A percentile compares a stretch with the other conserved stretches of the same genome.
Evolutionary conservation across 2,113 vertebrate species (phyloP).

Genomic region (Ceyx cyanopectus): DNA sequence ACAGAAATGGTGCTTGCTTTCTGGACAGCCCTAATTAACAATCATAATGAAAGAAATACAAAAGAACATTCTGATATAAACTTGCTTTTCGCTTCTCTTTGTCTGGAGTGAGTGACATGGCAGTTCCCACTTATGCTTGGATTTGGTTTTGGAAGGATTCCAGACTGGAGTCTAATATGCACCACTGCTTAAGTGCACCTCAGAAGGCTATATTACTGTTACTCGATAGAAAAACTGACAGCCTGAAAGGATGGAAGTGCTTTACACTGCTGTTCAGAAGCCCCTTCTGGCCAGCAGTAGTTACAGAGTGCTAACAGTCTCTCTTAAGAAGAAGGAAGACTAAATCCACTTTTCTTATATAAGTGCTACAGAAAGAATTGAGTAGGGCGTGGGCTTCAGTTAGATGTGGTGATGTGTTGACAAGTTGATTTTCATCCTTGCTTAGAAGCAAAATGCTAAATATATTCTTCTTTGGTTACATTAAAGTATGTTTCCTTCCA

Average conservation of each 20-base stretch:
- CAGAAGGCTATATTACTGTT: not conserved
- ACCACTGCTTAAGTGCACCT: not conserved
- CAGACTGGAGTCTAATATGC: not conserved
- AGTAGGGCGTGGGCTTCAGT: not conserved
- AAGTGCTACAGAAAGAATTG: constrained; percentile 9
- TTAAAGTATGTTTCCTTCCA: constrained; percentile 58
- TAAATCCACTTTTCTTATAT: not conserved
- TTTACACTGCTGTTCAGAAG: not conserved
- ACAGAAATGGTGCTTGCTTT: not conserved
- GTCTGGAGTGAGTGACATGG: not conserved
- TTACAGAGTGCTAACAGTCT: not conserved
- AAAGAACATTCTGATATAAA: not conserved
- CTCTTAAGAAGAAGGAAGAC: not conserved
- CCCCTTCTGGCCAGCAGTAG: not conserved
- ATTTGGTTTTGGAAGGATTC: constrained; percentile 34
- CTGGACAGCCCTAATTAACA: not conserved
- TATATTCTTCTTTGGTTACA: constrained; percentile 65
- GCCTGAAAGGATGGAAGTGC: not conserved
- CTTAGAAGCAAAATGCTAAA: constrained; percentile 65
- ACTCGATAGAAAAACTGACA: not conserved
- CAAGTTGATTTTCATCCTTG: constrained; percentile 70
- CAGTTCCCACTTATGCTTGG: not conserved
- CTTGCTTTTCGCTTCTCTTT: not conserved
- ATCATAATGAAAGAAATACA: not conserved
- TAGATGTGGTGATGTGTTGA: not conserved